Evolutionary conservation across 2,888 invertebrate genomes (phyloP).

Genomic region (Trichopria drosophilae): DNA sequence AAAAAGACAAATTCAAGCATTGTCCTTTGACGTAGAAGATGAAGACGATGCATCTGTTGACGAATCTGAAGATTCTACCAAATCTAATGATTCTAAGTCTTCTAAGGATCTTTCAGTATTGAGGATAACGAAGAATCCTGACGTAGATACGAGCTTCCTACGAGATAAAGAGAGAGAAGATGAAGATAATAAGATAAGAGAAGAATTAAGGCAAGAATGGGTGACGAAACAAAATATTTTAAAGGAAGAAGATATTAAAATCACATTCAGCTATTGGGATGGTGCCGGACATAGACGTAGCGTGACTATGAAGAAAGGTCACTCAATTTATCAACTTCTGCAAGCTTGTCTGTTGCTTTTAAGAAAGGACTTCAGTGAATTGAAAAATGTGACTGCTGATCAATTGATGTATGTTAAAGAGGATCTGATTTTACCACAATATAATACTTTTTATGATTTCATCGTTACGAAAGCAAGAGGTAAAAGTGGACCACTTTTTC

Average conservation of each 20-base stretch:
- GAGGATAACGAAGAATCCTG: slow-evolving; percentile 94
- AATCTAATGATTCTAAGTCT: slow-evolving; percentile 42
- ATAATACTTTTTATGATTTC: slow-evolving; percentile 99
- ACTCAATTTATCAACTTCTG: slow-evolving; percentile 89
- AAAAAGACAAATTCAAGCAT: slow-evolving; percentile 88
- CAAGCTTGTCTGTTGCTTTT: slow-evolving; percentile 84
- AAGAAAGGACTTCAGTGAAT: slow-evolving; percentile 92
- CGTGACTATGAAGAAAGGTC: slow-evolving; percentile 93
- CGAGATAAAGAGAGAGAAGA: slow-evolving; percentile 97
- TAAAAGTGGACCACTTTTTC: slow-evolving; percentile 96
- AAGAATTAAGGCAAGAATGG: slow-evolving; percentile 93
- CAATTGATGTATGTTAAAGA: slow-evolving; percentile 99
- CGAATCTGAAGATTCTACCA: slow-evolving; percentile 45
- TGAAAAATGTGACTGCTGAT: slow-evolving; percentile 95
- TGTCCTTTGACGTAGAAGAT: slow-evolving; percentile 86
- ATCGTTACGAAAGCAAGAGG: slow-evolving; percentile 99
- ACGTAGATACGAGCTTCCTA: slow-evolving; percentile 97
- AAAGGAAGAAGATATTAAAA: slow-evolving; percentile 95
- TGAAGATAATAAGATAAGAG: slow-evolving; percentile 86
- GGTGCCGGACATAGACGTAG: slow-evolving; percentile 94
- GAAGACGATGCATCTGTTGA: slow-evolving; percentile 69
- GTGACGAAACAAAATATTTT: slow-evolving; percentile 91
- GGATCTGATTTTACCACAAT: slow-evolving; percentile 97
- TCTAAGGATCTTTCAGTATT: slow-evolving; percentile 62
- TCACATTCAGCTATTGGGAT: slow-evolving; percentile 99